phyloP scores from a whole-genome alignment of 2,888 invertebrate genomes.

The Meiosimyza decipiens region DNA sequence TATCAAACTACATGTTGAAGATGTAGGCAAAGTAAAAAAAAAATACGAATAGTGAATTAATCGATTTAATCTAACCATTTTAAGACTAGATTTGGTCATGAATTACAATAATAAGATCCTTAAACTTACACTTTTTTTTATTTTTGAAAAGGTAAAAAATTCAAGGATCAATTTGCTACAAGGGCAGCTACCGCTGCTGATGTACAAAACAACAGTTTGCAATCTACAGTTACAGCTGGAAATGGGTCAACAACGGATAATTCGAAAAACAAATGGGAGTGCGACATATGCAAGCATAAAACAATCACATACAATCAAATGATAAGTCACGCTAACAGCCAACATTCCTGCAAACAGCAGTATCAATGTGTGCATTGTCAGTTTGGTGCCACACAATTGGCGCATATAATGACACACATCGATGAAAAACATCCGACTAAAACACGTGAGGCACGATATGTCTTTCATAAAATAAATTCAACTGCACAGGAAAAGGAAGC shows the following conservation, averaged over 20 bases:
- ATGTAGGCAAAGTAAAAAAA: too few relatives aligned
- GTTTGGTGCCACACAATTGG: constrained; percentile 70
- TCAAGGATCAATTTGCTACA: constrained; percentile 33
- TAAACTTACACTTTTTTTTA: not conserved
- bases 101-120: too few relatives aligned
- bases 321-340: constrained; percentile 48
- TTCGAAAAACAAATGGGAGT: constrained; percentile 55
- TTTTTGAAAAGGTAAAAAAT: constrained; percentile 40
- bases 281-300: constrained; percentile 52
- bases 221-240: not conserved
- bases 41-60: too few relatives aligned
- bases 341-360: constrained; percentile 75
- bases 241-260: constrained; percentile 32
- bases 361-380: constrained; percentile 78
- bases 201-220: not conserved
- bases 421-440: constrained; percentile 70
- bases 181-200: constrained; percentile 17
- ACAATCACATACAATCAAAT: constrained; percentile 50
- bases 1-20: too few relatives aligned
- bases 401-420: constrained; percentile 73
- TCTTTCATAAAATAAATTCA: constrained; percentile 48
- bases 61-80: not conserved
- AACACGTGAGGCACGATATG: constrained; percentile 48
- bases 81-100: not conserved
- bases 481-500: constrained; percentile 44